A percentile compares a stretch with the other conserved stretches of the same genome.
phyloP scores from a whole-genome alignment of 2,797 vertebrate species.

The Protosalanx chinensis region DNA sequence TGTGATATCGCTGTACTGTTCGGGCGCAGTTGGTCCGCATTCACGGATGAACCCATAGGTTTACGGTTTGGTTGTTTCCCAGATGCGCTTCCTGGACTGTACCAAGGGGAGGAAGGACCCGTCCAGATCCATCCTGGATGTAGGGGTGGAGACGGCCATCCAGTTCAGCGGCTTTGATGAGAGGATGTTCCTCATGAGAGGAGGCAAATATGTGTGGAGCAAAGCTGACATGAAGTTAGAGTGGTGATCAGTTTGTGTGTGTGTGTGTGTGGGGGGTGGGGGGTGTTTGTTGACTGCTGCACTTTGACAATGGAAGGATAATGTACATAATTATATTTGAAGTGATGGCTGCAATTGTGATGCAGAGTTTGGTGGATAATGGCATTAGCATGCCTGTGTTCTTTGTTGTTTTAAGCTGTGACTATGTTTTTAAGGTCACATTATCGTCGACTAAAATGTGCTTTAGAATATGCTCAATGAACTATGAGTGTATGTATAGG shows the following conservation, averaged over 20 bases:
- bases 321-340: no score
- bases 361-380: no score
- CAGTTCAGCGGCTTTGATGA: slow-evolving; percentile 93
- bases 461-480: no score
- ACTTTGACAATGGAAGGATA: no score
- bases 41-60: not conserved
- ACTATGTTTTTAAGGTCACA: not conserved
- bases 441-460: no score
- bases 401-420: not conserved
- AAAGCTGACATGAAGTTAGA: slow-evolving; percentile 91
- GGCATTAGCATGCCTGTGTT: no score
- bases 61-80: slow-evolving; percentile 15
- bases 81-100: slow-evolving; percentile 97
- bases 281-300: no score
- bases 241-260: slow-evolving; percentile 74
- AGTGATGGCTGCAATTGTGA: no score
- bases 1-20: not conserved
- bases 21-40: not conserved
- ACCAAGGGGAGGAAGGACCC: slow-evolving; percentile 87
- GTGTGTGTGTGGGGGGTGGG: not conserved
- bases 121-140: slow-evolving; percentile 89
- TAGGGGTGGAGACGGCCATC: slow-evolving; percentile 85
- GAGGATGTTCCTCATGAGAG: slow-evolving; percentile 87
- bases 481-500: no score
- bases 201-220: slow-evolving; percentile 92